Conservation (phyloP, 2,888 invertebrate species). For the Clunio marinus region DNA sequence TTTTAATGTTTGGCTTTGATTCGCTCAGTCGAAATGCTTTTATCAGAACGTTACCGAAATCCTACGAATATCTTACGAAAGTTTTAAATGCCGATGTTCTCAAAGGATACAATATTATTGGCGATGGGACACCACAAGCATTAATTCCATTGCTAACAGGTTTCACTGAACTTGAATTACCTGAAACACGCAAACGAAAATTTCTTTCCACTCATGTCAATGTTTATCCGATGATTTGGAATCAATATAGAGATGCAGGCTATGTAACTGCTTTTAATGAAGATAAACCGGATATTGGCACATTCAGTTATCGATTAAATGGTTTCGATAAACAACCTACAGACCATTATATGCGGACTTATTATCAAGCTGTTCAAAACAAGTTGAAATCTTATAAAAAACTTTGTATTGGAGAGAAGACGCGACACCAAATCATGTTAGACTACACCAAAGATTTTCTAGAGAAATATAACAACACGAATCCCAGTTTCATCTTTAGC, state of each 20-base stretch:
- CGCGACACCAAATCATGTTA: slow-evolving; percentile 65
- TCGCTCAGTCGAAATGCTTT: slow-evolving; percentile 81
- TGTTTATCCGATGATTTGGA: slow-evolving; percentile 82
- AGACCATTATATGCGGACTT: slow-evolving; percentile 84
- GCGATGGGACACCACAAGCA: slow-evolving; percentile 83
- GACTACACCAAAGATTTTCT: slow-evolving; percentile 61
- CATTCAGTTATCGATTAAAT: slow-evolving; percentile 84
- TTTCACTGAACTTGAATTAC: slow-evolving; percentile 77
- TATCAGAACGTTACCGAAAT: slow-evolving; percentile 70
- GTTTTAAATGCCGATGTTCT: slow-evolving; percentile 61
- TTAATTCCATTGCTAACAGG: slow-evolving; percentile 84
- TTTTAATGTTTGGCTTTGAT: slow-evolving; percentile 84
- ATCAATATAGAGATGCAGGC: slow-evolving; percentile 65
- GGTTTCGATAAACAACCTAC: slow-evolving; percentile 81
- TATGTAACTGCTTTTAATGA: slow-evolving; percentile 81
- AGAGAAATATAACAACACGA: slow-evolving; percentile 58
- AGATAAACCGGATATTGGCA: slow-evolving; percentile 77
- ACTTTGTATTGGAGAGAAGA: slow-evolving; percentile 67
- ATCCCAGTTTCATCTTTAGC: slow-evolving; percentile 76
- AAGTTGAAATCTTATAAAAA: slow-evolving; percentile 56
- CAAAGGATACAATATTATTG: slow-evolving; percentile 78
- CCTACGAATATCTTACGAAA: slow-evolving; percentile 64
- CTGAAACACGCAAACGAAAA: slow-evolving; percentile 73
- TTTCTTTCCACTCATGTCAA: slow-evolving; percentile 64
- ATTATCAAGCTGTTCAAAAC: slow-evolving; percentile 63